These are phyloP conservation scores for Drosophila subobscura DNA, from an alignment of 1,140 invertebrate species.

Conservation along the genomic window DNA sequence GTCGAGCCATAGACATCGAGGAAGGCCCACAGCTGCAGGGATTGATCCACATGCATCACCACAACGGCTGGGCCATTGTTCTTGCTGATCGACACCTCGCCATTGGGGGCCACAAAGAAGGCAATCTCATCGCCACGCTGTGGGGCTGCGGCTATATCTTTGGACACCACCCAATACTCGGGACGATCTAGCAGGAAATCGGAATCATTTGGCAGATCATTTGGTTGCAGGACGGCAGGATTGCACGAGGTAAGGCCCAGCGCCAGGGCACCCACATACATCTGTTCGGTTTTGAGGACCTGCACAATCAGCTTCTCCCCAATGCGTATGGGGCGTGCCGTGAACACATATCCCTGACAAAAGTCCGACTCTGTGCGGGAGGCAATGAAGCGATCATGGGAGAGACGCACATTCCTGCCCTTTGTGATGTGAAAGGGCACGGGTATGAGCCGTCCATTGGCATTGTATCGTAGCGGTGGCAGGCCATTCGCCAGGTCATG, in stretches of 20 bases:
- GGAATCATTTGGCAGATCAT: constrained; percentile 95
- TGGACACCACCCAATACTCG: constrained; percentile 98
- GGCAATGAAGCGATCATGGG: constrained; percentile 91
- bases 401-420: constrained; percentile 93
- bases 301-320: constrained; percentile 95
- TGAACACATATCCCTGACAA: constrained; percentile 97
- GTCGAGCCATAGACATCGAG: constrained; percentile 98
- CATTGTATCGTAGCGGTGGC: constrained; percentile 88
- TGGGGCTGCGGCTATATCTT: constrained; percentile 94
- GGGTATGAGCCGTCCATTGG: constrained; percentile 87
- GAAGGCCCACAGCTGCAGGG: constrained; percentile 95
- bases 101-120: constrained; percentile 92
- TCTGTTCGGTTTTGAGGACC: constrained; percentile 92
- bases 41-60: constrained; percentile 97
- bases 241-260: constrained; percentile 97
- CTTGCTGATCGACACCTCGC: constrained; percentile 94
- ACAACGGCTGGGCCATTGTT: constrained; percentile 92
- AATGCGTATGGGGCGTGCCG: constrained; percentile 91
- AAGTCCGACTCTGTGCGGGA: constrained; percentile 93
- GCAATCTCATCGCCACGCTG: constrained; percentile 94
- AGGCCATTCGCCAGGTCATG: constrained; percentile 81
- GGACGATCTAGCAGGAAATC: constrained; percentile 96
- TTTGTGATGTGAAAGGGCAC: constrained; percentile 90
- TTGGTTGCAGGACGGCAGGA: constrained; percentile 88
- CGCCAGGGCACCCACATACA: constrained; percentile 94